phyloP scores from a whole-genome alignment of 2,113 vertebrate species.

The Pithys albifrons region DNA sequence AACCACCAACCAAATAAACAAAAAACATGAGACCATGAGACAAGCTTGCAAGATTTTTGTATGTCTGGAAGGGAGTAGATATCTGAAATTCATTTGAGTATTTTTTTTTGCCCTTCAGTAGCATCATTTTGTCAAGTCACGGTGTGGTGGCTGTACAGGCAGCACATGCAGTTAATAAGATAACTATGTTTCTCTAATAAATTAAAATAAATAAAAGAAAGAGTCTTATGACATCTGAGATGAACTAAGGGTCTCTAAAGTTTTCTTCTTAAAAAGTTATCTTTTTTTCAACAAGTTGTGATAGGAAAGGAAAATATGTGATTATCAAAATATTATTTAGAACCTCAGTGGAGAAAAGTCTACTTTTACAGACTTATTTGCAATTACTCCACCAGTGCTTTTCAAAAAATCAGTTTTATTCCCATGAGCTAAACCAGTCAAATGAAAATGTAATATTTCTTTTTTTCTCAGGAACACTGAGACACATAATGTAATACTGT shows the following conservation, averaged over 20 bases:
- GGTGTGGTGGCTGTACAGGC: background rate
- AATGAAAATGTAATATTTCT: background rate
- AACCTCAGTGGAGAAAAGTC: background rate
- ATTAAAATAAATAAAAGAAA: background rate
- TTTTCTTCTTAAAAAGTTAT: background rate
- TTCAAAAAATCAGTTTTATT: background rate
- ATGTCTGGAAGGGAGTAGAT: background rate
- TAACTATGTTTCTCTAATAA: background rate
- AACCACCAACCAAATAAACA: too few relatives aligned
- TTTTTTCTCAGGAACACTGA: background rate
- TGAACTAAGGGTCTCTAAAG: background rate
- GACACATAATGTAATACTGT: background rate
- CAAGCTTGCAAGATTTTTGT: background rate
- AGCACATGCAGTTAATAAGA: background rate
- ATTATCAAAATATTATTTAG: background rate
- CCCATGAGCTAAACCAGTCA: background rate
- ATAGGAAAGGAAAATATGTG: background rate
- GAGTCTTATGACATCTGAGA: background rate
- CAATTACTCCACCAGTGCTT: background rate
- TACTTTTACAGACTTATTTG: background rate
- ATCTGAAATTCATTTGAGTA: background rate
- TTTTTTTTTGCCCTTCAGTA: background rate
- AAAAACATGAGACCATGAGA: background rate
- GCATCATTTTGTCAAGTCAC: background rate
- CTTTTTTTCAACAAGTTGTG: background rate